These are phyloP conservation scores for Clivina fossor DNA, from an alignment of 2,888 invertebrate genomes.

Conservation along the genomic window DNA sequence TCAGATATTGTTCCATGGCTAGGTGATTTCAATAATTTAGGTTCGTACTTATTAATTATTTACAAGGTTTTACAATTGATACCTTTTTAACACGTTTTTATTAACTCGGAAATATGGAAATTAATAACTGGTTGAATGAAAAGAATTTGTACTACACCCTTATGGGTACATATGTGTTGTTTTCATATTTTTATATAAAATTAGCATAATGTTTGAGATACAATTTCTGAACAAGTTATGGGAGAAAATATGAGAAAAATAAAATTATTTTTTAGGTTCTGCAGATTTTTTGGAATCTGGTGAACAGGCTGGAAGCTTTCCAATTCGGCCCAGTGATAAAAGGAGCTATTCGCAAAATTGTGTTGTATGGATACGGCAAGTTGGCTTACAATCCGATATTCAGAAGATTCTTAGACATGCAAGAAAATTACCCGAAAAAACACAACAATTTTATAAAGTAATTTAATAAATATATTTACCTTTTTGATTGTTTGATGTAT, in stretches of 20 bases:
- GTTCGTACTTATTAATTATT: no score
- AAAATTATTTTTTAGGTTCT: no score
- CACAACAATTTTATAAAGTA: conserved; percentile 92
- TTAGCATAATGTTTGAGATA: no score
- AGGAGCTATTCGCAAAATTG: conserved; percentile 88
- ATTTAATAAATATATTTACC: conserved; percentile 8
- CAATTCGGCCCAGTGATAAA: conserved; percentile 73
- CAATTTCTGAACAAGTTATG: conserved; percentile 57
- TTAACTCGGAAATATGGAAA: no score
- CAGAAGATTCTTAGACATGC: conserved; percentile 94
- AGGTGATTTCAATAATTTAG: conserved; percentile 77
- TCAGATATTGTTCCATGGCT: conserved; percentile 83
- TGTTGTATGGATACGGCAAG: conserved; percentile 91
- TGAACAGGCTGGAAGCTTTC: conserved; percentile 55
- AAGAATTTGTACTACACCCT: no score
- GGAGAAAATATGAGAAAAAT: conserved; percentile 44
- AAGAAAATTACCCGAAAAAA: conserved; percentile 93
- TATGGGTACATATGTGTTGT: no score
- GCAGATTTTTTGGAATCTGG: conserved; percentile 47
- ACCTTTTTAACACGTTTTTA: no score
- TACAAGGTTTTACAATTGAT: no score
- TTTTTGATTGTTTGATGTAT: neutral
- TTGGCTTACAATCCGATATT: conserved; percentile 88
- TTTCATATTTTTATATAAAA: no score
- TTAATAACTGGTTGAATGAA: no score